Evolutionary conservation across 2,888 invertebrate species (phyloP), one percentile per base, ranked within the genome.

Genomic region (Tribolium freemani): DNA sequence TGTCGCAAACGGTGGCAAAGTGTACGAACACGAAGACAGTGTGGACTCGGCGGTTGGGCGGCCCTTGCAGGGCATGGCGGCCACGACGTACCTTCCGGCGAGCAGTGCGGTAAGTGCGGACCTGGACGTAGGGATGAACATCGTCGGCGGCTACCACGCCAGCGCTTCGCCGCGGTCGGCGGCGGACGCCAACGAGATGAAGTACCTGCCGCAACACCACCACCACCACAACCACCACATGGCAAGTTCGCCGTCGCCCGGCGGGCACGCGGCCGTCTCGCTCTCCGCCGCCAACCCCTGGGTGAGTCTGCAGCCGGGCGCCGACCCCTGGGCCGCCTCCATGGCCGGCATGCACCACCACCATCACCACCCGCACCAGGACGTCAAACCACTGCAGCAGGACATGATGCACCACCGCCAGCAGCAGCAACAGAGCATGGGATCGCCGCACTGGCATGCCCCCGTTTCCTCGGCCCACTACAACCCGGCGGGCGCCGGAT

Each of bases 71-170:
- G 93, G 90, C 93, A 96, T 96, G 96, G 96, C 96, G 92, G 96
- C 96, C 91, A 95, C 96, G 89, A 94, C 96, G 90, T 96, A 96
- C 90, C 94, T 96, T 92, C 90, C 91, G 87, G 93, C 94, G 87
- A 90, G 90, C 88, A 90, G 90, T 87, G 90, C 90, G 85, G 90
- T 91, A 76, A 84, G 84, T 83, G 92, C 94, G 87, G 92, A 95
- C 86, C 87, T 91, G 87, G 91, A 90, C 89, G 90, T 93, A 86
- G 93, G 94, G 85, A 90, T 90, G 90, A 92, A 89, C 85, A 89
- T 92, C 88, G 89, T 91, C 85, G 93, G 93, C 87, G 93, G 93
- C 87, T 95, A 95, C 86, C 93, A 93, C 87, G 88, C 90, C 72
- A 92, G 92, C 86, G 93, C 93, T 87, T 95, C 95, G 89, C 95